Conservation (phyloP, 2,113 vertebrate species). For the Copsychus sechellarum region DNA sequence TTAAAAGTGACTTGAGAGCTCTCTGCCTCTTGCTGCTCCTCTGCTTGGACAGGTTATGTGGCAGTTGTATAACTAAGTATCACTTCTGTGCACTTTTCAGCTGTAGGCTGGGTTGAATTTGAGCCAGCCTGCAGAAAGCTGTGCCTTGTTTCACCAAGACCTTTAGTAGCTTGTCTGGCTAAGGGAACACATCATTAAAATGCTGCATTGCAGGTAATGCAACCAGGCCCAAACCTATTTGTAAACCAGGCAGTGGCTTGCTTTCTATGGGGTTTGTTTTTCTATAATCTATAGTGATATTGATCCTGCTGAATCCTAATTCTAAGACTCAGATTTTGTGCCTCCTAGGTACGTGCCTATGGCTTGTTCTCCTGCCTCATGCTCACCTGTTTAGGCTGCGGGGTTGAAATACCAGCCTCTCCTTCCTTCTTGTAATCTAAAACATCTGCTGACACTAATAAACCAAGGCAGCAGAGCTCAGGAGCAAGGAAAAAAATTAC, state of each 20-base stretch:
- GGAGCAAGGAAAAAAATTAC: background rate
- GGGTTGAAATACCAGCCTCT: background rate
- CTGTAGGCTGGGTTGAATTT: background rate
- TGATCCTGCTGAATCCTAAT: background rate
- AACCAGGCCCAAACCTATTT: background rate
- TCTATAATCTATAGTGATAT: fast-evolving
- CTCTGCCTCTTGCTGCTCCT: background rate
- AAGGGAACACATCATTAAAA: background rate
- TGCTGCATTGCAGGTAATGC: background rate
- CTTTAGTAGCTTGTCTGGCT: background rate
- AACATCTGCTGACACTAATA: background rate
- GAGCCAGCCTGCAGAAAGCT: background rate
- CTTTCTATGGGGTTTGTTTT: background rate
- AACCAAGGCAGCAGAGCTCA: background rate
- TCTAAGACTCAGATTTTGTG: background rate
- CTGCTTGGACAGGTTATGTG: background rate
- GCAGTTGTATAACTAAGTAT: background rate
- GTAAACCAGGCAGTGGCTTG: background rate
- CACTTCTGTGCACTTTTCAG: background rate
- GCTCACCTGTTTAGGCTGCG: background rate
- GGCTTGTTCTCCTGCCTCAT: background rate
- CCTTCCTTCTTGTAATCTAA: background rate
- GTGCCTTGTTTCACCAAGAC: background rate
- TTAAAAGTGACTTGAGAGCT: background rate
- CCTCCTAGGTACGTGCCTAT: too few species aligned